A percentile compares a stretch with the other conserved stretches of the same genome.
Evolutionary conservation across 2,888 invertebrate species (phyloP).

Genomic region (Tetropium fuscum): DNA sequence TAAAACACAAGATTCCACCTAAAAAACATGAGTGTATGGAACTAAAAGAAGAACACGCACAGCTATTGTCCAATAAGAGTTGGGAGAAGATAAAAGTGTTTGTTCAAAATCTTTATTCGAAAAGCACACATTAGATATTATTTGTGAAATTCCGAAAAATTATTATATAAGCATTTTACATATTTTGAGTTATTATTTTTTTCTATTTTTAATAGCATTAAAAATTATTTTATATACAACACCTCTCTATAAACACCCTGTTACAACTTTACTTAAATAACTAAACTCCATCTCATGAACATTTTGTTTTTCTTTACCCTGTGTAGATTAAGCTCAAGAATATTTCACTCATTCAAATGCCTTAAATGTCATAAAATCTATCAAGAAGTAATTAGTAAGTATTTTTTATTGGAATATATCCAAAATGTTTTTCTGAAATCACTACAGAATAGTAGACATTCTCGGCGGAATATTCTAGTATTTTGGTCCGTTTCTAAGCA

Average conservation of each 20-base stretch:
- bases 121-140: not conserved
- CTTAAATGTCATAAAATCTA: no score
- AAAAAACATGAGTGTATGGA: not conserved
- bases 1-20: not conserved
- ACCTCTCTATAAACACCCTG: not conserved
- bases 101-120: not conserved
- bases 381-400: no score
- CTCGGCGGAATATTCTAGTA: no score
- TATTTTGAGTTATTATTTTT: not conserved
- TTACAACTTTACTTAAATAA: not conserved
- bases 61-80: not conserved
- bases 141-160: not conserved
- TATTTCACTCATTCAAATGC: no score
- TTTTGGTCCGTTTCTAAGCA: no score
- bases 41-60: not conserved
- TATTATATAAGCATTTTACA: not conserved
- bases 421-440: no score
- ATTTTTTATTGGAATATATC: no score
- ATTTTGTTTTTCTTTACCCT: no score
- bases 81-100: not conserved
- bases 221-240: not conserved
- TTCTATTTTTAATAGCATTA: not conserved
- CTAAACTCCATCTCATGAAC: no score
- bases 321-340: no score
- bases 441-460: no score